These are phyloP conservation scores for Torymus tubicola DNA, from an alignment of 2,888 invertebrate species.

Conservation along the genomic window DNA sequence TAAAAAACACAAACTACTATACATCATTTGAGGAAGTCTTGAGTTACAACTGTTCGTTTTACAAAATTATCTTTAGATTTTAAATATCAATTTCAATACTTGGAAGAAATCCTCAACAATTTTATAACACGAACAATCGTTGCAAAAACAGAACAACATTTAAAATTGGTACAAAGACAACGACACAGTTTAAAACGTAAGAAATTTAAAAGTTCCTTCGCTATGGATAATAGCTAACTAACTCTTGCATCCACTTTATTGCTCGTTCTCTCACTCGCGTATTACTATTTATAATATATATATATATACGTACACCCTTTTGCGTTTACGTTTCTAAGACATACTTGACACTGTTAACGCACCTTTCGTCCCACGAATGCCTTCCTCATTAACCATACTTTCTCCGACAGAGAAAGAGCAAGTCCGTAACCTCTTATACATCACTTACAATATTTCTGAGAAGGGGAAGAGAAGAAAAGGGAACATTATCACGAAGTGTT, in stretches of 20 bases:
- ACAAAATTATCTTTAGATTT: too few relatives aligned
- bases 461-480: conserved; percentile 17
- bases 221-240: conserved; percentile 37
- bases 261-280: conserved; percentile 52
- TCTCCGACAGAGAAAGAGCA: conserved; percentile 8
- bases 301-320: conserved; percentile 34
- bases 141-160: background rate
- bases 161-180: background rate
- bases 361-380: conserved; percentile 46
- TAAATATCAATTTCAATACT: too few relatives aligned
- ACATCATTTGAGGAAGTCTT: background rate
- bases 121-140: background rate
- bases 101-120: too few relatives aligned
- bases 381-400: conserved; percentile 8
- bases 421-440: conserved; percentile 11
- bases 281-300: conserved; percentile 28
- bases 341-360: conserved; percentile 52
- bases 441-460: conserved; percentile 15
- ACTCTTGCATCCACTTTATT: conserved; percentile 54
- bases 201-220: conserved; percentile 8
- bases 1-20: conserved; percentile 6
- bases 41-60: too few relatives aligned
- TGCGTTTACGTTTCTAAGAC: conserved; percentile 41
- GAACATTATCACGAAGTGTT: conserved; percentile 13
- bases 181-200: background rate